Conservation (phyloP, 2,113 vertebrate genomes). For the Hemicordylus capensis region DNA sequence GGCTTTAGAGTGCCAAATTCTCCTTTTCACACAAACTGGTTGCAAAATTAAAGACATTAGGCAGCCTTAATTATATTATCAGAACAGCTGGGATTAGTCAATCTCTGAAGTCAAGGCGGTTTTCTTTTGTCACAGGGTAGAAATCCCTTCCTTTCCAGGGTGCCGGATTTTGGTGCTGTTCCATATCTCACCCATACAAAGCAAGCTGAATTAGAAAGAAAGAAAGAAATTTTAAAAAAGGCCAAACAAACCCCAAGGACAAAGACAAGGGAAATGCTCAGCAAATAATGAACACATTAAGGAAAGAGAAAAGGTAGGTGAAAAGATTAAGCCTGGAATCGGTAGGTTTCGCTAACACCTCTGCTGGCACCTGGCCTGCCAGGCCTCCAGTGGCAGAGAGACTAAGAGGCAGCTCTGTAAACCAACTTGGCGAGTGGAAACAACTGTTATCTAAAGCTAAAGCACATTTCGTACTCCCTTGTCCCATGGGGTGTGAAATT, state of each 20-base stretch:
- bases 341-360: constrained; percentile 82
- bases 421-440: constrained; percentile 69
- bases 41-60: constrained; percentile 98
- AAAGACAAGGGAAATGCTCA: constrained; percentile 84
- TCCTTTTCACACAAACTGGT: constrained; percentile 90
- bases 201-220: constrained; percentile 88
- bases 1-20: constrained; percentile 91
- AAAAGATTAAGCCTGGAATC: constrained; percentile 89
- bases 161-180: constrained; percentile 88
- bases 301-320: constrained; percentile 89
- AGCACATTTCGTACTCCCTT: constrained; percentile 72
- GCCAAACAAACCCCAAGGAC: constrained; percentile 73
- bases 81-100: constrained; percentile 99
- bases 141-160: constrained; percentile 93
- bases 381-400: constrained; percentile 73
- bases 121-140: constrained; percentile 93
- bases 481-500: constrained; percentile 83
- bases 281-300: constrained; percentile 92
- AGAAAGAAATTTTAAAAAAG: constrained; percentile 61
- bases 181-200: constrained; percentile 96
- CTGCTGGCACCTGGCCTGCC: constrained; percentile 78
- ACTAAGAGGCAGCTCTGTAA: constrained; percentile 69
- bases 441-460: constrained; percentile 82
- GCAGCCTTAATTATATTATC: constrained; percentile 99
- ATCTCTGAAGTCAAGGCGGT: constrained; percentile 98